These are phyloP conservation scores for Vespertilio murinus DNA, from an alignment of 2,797 vertebrate species.

Conservation along the genomic window DNA sequence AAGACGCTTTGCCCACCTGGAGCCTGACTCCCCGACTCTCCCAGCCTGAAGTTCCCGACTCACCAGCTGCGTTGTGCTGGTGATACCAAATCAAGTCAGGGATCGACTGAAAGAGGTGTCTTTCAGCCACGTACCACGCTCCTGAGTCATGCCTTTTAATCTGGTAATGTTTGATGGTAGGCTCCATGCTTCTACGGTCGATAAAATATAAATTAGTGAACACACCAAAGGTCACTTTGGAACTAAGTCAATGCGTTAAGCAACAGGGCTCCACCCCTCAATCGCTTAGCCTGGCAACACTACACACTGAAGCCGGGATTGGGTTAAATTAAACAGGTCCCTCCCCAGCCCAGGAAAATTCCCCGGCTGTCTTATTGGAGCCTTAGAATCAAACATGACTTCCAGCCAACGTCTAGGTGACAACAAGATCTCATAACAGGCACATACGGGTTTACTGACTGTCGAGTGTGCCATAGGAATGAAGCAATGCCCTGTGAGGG, in stretches of 20 bases:
- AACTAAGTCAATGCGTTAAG: background rate
- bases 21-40: background rate
- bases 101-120: slow-evolving; percentile 88
- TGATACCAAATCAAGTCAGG: slow-evolving; percentile 91
- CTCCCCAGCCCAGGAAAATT: background rate
- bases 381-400: background rate
- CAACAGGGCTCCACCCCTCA: background rate
- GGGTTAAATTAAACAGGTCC: too few species aligned
- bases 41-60: background rate
- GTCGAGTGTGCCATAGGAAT: background rate
- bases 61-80: slow-evolving; percentile 92
- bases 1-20: background rate
- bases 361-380: background rate
- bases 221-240: slow-evolving; percentile 16
- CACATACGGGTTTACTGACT: background rate
- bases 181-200: slow-evolving; percentile 76
- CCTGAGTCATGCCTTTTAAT: slow-evolving; percentile 86
- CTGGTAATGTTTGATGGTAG: slow-evolving; percentile 90
- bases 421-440: background rate
- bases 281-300: background rate
- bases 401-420: background rate
- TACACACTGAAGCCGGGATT: background rate
- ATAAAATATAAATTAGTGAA: slow-evolving; percentile 33
- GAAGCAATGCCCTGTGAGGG: background rate
- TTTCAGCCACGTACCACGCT: slow-evolving; percentile 90